Evolutionary conservation across 2,797 vertebrate species (phyloP), one percentile per base, ranked within the genome.

Genomic region (Carapus acus): DNA sequence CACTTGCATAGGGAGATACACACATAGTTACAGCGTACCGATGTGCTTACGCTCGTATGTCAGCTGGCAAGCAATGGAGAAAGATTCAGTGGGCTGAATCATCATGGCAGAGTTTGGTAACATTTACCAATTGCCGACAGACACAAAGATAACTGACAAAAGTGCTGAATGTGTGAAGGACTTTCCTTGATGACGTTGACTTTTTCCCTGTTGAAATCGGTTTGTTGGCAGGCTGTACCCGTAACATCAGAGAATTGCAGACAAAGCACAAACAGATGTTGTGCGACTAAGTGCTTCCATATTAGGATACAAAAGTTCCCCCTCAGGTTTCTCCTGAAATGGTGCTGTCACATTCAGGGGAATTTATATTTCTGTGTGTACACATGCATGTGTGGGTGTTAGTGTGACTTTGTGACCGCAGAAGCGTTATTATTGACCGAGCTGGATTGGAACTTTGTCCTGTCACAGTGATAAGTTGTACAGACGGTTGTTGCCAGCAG

Each of bases 391-490:
- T 11, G 16, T 7, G 2, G 14, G 15, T 21, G 38, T 11, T 13
- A 24, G 31, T 55, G 24, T 53, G 39, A 65, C 54, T 62, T n/a
- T n/a, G n/a, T n/a, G 43, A 58, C 45, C 39, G 62, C 58, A 38
- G 18, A 15, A 13, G 40, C 11, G 13, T 57, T 58, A 46, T 52
- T 73, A 73, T 62, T 54, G 58, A 58, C 29, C 20, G 34, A 37
- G 36, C 41, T 11, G 57, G 54, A 67, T 60, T 73, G 65, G 68
- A 73, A 51, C 49, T 57, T 33, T 58, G 50, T 33, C 59, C 16
- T 33, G 63, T 74, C 67, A 64, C 34, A 48, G 48, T 67, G 67
- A 80, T 83, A 73, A 77, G 73, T 74, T 71, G 69, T 58, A 54
- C 67, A 73, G 69, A 53, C 65, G 69, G 69, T 77, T 72, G 71